Evolutionary conservation across 2,797 vertebrate genomes (phyloP).

Genomic region (Oreonectes daqikongensis): DNA sequence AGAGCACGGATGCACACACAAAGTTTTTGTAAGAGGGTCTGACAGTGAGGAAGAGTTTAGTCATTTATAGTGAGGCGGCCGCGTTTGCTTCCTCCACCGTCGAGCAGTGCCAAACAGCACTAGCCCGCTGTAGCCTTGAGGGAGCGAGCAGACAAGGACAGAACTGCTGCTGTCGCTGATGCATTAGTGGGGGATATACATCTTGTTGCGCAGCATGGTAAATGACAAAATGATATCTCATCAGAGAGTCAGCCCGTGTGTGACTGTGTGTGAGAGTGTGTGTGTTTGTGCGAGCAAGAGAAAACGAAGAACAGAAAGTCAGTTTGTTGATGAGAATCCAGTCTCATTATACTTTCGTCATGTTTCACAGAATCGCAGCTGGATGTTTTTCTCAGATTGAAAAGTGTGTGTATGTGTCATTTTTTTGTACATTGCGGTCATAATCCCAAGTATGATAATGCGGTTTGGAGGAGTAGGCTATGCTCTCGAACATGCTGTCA

Average conservation of each 20-base stretch:
- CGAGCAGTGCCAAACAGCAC: conserved; percentile 49
- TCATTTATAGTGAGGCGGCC: conserved; percentile 71
- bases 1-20: not conserved
- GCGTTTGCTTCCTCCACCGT: conserved; percentile 60
- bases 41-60: conserved; percentile 47
- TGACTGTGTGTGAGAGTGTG: conserved; percentile 39
- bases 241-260: conserved; percentile 68
- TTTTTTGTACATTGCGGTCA: not conserved
- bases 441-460: not conserved
- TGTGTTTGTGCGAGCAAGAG: conserved; percentile 5
- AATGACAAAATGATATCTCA: conserved; percentile 81
- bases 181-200: conserved; percentile 72
- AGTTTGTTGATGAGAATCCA: conserved; percentile 49
- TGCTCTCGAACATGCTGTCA: not conserved
- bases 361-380: conserved; percentile 42
- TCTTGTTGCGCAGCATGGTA: conserved; percentile 79
- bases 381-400: conserved; percentile 27
- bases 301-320: conserved; percentile 47
- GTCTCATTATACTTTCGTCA: conserved; percentile 39
- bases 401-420: not conserved
- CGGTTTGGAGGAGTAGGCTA: not conserved
- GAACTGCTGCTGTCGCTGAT: conserved; percentile 69
- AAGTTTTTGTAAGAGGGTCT: not conserved
- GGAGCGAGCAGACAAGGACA: conserved; percentile 76
- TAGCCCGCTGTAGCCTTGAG: conserved; percentile 70